Base-by-base conservation (phyloP, 2,888 invertebrate species). In the Acleris cristana region DNA sequence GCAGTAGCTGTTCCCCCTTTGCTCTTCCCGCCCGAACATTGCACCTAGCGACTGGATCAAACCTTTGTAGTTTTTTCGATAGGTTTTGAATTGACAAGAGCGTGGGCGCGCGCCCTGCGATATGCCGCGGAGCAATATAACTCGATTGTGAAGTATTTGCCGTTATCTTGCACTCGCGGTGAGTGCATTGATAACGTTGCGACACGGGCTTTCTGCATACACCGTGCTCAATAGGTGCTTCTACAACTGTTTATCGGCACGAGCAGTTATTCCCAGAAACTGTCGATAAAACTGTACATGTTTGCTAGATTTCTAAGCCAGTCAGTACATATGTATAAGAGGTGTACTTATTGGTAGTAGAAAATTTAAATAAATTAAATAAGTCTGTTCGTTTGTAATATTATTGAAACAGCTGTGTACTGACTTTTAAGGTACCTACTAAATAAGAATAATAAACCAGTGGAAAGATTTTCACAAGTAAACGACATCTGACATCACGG, bases 11-110 rank as follows among this genome's bases (percentile, higher is more conserved):
- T 66, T 76, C 74, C 77, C 73, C 76, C 77, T 70, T 73, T 74
- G 71, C 80, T 70, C 73, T 66, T 74, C 72, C 75, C 73, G 69
- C 75, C 72, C 76, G 77, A 78, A 79, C 81, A 77, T 82, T 84
- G 81, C 83, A 86, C 81, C 85, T 84, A 80, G 85, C 48, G 48
- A 81, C 85, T 84, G 83, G 81, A 78, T 77, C 79, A 76, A 84
- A 81, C 82, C 78, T 85, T 81, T 83, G 85, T 78, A 84, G 80
- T 78, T 83, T 88, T 34, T 89, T 84, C 84, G 84, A 79, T 78
- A 79, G 82, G 78, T 81, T 80, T 80, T 78, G 84, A 85, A 86
- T 84, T 84, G 82, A 82, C 80, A 77, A 78, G 77, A 78, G 79
- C 79, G 85, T 85, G 81, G 82, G 84, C 79, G 82, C 76, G 84